These are phyloP conservation scores for Fragum sueziense DNA, from an alignment of 2,888 invertebrate species.

Conservation along the genomic window DNA sequence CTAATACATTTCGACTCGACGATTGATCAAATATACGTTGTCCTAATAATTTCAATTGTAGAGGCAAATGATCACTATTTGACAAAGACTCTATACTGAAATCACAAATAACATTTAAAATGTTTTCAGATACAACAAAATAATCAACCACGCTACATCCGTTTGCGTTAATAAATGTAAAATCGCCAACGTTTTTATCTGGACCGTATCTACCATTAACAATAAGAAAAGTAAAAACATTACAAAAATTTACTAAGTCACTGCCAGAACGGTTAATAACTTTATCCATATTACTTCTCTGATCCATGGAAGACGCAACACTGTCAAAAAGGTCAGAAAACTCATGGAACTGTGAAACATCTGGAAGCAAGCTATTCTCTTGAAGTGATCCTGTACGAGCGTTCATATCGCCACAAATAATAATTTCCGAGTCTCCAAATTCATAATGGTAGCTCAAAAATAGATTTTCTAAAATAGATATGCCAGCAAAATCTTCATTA, in stretches of 20 bases:
- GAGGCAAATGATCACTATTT: background rate
- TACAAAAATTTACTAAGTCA: constrained; percentile 11
- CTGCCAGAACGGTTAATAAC: background rate
- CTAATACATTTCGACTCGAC: background rate
- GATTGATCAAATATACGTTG: background rate
- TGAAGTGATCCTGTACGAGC: background rate
- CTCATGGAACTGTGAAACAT: background rate
- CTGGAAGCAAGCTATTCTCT: background rate
- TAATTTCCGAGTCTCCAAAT: background rate
- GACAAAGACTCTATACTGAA: background rate
- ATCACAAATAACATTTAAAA: background rate
- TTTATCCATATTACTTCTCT: background rate
- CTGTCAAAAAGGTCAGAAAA: background rate
- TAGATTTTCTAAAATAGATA: background rate
- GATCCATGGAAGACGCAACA: background rate
- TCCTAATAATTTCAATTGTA: background rate
- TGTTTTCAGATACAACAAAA: background rate
- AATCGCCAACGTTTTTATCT: background rate
- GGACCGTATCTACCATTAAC: constrained; percentile 16
- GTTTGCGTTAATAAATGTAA: background rate
- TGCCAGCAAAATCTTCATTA: background rate
- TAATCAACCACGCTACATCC: constrained; percentile 26
- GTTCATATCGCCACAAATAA: constrained; percentile 6
- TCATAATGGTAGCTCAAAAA: background rate
- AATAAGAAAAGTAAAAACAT: background rate